Percentiles rank a stretch among this genome's conserved stretches.
Conservation (phyloP, 2,113 vertebrate species). For the Corythornis madagascariensis region DNA sequence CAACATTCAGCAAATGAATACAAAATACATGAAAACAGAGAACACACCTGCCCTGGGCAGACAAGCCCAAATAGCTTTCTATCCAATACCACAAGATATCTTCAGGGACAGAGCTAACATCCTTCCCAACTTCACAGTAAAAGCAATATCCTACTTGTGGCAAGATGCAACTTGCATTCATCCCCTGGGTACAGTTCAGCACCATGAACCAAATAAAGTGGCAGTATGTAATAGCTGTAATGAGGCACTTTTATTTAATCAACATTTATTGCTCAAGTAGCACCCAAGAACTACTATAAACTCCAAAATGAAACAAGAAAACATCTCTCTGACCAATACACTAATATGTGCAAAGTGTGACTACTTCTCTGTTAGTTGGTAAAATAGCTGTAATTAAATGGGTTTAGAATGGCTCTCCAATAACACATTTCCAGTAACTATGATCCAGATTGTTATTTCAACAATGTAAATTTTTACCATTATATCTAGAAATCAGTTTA, state of each 20-base stretch:
- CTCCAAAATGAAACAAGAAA: not conserved
- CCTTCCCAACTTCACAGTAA: not conserved
- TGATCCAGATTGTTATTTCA: not conserved
- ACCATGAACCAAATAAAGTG: not conserved
- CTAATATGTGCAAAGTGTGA: not conserved
- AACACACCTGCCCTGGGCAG: slow-evolving; percentile 47
- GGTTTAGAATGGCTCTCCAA: not conserved
- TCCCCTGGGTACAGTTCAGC: not conserved
- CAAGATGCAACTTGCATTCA: not conserved
- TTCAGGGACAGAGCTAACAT: slow-evolving; percentile 1
- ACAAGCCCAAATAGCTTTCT: slow-evolving; percentile 41
- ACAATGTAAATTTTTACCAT: not conserved
- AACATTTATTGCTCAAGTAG: not conserved
- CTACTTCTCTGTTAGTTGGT: not conserved
- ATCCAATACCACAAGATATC: slow-evolving; percentile 4
- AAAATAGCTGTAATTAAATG: not conserved
- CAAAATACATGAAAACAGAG: slow-evolving; percentile 35
- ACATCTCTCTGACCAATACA: not conserved
- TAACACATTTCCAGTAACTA: not conserved
- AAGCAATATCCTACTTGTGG: not conserved
- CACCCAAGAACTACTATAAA: not conserved
- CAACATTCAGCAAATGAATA: slow-evolving; percentile 39
- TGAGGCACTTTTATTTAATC: not conserved
- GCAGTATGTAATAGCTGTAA: not conserved
- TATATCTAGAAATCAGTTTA: not conserved